These are phyloP conservation scores for Biston betularia DNA, from an alignment of 2,888 invertebrate genomes.

Conservation along the genomic window DNA sequence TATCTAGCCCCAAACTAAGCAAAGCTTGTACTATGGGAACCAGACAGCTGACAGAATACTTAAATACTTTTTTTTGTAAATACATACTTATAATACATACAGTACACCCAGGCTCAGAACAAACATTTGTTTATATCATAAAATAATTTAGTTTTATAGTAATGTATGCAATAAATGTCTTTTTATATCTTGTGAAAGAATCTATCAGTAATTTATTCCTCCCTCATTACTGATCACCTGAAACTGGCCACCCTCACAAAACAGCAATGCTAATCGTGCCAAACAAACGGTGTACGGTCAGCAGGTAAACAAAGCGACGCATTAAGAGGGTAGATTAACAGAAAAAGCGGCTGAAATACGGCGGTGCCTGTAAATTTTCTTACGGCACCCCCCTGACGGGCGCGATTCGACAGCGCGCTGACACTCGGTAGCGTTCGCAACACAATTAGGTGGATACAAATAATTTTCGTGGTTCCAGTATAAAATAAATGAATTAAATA, in stretches of 20 bases:
- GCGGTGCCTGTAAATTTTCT: conserved; percentile 85
- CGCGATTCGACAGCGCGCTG: conserved; percentile 80
- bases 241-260: conserved; percentile 8
- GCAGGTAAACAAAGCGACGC: conserved; percentile 84
- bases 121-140: too few relatives aligned
- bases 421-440: conserved; percentile 68
- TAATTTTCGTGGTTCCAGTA: not conserved
- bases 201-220: too few relatives aligned
- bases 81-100: too few relatives aligned
- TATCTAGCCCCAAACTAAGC: too few relatives aligned
- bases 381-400: conserved; percentile 79
- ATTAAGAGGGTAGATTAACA: conserved; percentile 85
- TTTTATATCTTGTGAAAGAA: too few relatives aligned
- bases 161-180: not conserved
- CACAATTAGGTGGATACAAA: conserved; percentile 38
- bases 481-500: too few relatives aligned
- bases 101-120: too few relatives aligned
- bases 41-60: too few relatives aligned
- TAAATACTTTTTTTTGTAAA: too few relatives aligned
- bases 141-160: too few relatives aligned
- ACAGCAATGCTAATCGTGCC: conserved; percentile 42
- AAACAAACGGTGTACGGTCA: conserved; percentile 74
- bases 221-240: not conserved
- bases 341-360: conserved; percentile 83
- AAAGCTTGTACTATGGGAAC: too few relatives aligned